Evolutionary conservation across 2,888 invertebrate genomes (phyloP).

Genomic region (Lycia hirtaria): DNA sequence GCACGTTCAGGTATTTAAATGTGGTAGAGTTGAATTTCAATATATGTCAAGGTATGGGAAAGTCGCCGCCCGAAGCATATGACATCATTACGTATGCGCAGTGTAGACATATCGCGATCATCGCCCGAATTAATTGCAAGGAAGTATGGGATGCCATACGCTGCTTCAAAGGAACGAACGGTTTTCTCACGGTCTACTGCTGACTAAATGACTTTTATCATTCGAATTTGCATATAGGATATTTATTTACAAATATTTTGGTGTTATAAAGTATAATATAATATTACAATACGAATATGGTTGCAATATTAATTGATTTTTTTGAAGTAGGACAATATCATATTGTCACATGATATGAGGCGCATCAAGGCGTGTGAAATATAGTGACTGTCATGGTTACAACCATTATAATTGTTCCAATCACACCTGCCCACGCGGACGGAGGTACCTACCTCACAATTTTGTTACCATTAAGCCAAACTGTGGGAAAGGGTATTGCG

Average conservation of each 20-base stretch:
- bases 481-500: constrained; percentile 60
- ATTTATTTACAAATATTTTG: constrained; percentile 23
- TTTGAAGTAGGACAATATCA: constrained; percentile 8
- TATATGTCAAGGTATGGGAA: constrained; percentile 67
- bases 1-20: constrained; percentile 36
- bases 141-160: constrained; percentile 76
- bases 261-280: constrained; percentile 1
- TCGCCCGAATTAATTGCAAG: constrained; percentile 81
- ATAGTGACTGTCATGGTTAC: constrained; percentile 64
- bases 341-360: constrained; percentile 35
- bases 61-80: constrained; percentile 61
- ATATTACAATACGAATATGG: not conserved
- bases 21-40: constrained; percentile 42
- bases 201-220: constrained; percentile 35
- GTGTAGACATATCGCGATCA: constrained; percentile 73
- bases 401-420: constrained; percentile 63
- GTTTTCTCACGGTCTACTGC: constrained; percentile 71
- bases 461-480: constrained; percentile 61
- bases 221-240: constrained; percentile 32
- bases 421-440: constrained; percentile 74
- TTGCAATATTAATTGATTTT: not conserved
- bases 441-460: constrained; percentile 46
- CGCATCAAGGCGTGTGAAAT: constrained; percentile 50
- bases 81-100: constrained; percentile 75
- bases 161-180: constrained; percentile 58